These are phyloP conservation scores for Poecilia wingei DNA, from an alignment of 2,797 vertebrate genomes.

Conservation along the genomic window DNA sequence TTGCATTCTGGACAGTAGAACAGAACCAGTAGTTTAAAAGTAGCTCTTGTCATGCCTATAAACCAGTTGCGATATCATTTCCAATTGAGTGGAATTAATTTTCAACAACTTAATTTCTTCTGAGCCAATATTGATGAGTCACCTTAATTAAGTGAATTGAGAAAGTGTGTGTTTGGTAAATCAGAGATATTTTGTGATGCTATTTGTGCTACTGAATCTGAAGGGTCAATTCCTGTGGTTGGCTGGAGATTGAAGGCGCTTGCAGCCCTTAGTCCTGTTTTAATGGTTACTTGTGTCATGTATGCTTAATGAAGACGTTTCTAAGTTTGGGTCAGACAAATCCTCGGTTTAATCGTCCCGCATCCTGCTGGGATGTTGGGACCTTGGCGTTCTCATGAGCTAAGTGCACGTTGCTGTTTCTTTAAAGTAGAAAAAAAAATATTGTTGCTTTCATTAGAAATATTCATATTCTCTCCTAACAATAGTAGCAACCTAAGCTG, in stretches of 20 bases:
- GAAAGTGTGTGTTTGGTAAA: slow-evolving; percentile 23
- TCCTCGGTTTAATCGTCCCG: slow-evolving; percentile 20
- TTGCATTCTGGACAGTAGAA: neutral
- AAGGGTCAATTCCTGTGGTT: slow-evolving; percentile 30
- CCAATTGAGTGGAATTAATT: neutral
- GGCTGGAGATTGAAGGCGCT: slow-evolving; percentile 15
- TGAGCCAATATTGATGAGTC: slow-evolving; percentile 5
- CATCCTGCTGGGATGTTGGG: neutral
- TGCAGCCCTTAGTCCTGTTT: slow-evolving; percentile 6
- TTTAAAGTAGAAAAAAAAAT: neutral
- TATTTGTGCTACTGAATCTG: slow-evolving; percentile 42
- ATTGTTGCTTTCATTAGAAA: neutral
- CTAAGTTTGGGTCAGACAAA: slow-evolving; percentile 20
- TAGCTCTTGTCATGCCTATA: neutral
- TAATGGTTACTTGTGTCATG: slow-evolving; percentile 18
- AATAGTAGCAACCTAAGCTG: neutral
- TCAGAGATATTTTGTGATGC: slow-evolving; percentile 19
- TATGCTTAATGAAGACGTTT: slow-evolving; percentile 12
- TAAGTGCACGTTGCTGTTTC: neutral
- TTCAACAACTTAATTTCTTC: slow-evolving; percentile 11
- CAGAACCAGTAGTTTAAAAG: neutral
- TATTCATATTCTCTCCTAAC: neutral
- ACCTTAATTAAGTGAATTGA: neutral
- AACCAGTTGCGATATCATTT: neutral
- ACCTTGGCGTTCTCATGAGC: slow-evolving; percentile 13